A percentile compares a stretch with the other conserved stretches of the same genome.
phyloP scores from a whole-genome alignment of 2,888 invertebrate genomes.

The Embidobia sp. region DNA sequence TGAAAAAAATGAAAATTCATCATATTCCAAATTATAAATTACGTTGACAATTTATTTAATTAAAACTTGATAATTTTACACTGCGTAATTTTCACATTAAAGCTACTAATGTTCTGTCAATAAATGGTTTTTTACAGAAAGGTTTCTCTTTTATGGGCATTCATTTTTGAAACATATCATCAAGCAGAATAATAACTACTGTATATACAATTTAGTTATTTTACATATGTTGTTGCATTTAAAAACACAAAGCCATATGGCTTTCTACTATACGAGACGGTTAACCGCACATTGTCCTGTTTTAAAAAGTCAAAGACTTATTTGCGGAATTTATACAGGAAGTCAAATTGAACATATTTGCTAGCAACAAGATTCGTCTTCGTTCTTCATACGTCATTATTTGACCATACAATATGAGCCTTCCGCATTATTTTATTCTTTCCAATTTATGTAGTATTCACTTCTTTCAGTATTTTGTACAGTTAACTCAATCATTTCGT shows the following conservation, averaged over 20 bases:
- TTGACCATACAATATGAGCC: slow-evolving; percentile 41
- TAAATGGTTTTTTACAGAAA: not conserved
- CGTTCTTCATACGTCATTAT: slow-evolving; percentile 51
- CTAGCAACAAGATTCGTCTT: slow-evolving; percentile 55
- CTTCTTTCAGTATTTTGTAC: slow-evolving; percentile 25
- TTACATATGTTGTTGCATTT: slow-evolving; percentile 46
- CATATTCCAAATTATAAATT: no score
- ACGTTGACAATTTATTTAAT: no score
- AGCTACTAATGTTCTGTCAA: slow-evolving; percentile 21
- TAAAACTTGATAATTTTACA: no score
- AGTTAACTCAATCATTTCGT: slow-evolving; percentile 33
- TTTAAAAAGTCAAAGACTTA: slow-evolving; percentile 51
- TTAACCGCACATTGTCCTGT: slow-evolving; percentile 61
- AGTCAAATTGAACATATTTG: slow-evolving; percentile 58
- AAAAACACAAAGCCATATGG: slow-evolving; percentile 59
- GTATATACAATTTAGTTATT: slow-evolving; percentile 49
- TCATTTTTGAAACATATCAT: slow-evolving; percentile 24
- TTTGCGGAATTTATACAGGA: slow-evolving; percentile 47
- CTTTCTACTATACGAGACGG: slow-evolving; percentile 45
- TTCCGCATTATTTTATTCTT: slow-evolving; percentile 48
- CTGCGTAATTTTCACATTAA: no score
- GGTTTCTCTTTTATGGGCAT: slow-evolving; percentile 1
- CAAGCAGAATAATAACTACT: slow-evolving; percentile 23
- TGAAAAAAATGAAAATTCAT: no score
- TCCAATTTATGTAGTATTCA: not conserved